phyloP scores from a whole-genome alignment of 2,113 vertebrate genomes.

The Petrocephalus microphthalmus region DNA sequence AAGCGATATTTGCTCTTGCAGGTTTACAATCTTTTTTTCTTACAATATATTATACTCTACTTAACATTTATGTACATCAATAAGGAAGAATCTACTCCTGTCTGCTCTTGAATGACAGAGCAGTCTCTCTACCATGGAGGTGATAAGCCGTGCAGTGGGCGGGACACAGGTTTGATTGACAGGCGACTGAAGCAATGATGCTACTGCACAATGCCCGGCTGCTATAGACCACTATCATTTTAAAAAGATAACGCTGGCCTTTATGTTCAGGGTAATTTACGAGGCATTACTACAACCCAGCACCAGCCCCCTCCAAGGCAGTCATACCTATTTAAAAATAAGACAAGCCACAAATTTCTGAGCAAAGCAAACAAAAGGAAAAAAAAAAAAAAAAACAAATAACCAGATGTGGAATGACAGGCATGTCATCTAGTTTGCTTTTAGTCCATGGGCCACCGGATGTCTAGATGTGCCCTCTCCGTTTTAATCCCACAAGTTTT shows the following conservation, averaged over 20 bases:
- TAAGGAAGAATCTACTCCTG: slow-evolving; percentile 35
- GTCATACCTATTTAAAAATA: not conserved
- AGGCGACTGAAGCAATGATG: not conserved
- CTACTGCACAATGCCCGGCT: not conserved
- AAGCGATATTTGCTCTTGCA: slow-evolving; percentile 26
- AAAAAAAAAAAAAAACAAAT: not conserved
- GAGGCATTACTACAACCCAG: not conserved
- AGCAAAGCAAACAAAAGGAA: not conserved
- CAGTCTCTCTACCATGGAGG: not conserved
- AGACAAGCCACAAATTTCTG: not conserved
- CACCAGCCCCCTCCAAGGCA: not conserved
- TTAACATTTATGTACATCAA: slow-evolving; percentile 64
- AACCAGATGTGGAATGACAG: not conserved
- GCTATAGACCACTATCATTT: not conserved
- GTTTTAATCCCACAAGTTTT: not conserved
- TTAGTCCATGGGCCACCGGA: not conserved
- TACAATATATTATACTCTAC: slow-evolving; percentile 68
- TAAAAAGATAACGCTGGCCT: not conserved
- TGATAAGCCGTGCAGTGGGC: not conserved
- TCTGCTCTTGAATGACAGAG: not conserved
- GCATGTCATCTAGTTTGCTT: not conserved
- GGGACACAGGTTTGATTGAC: slow-evolving; percentile 6
- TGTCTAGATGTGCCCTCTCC: not conserved
- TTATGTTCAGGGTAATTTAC: not conserved
- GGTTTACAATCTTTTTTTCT: slow-evolving; percentile 51